Percentiles rank a stretch among this genome's conserved stretches.
phyloP scores from a whole-genome alignment of 2,888 invertebrate genomes.

The Acanthosepion pharaonis region DNA sequence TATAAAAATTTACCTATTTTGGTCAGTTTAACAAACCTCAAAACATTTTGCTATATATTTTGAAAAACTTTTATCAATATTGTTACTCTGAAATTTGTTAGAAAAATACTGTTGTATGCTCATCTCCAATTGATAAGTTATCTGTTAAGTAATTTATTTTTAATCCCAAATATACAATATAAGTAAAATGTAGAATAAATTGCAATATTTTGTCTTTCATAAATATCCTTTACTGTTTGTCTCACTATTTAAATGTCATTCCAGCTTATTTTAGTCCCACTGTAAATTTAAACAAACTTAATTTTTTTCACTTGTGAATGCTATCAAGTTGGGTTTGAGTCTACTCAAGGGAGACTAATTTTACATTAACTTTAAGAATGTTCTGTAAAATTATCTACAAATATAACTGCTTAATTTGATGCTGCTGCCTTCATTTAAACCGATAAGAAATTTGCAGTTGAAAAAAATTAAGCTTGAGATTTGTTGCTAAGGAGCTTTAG shows the following conservation, averaged over 20 bases:
- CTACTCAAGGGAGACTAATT: background rate
- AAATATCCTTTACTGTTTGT: background rate
- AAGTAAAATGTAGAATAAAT: background rate
- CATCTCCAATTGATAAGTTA: background rate
- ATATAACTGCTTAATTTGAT: no score
- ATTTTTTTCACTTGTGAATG: background rate
- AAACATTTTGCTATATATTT: background rate
- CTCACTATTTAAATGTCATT: no score
- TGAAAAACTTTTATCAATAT: slow-evolving; percentile 24
- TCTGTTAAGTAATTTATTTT: background rate
- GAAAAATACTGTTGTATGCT: background rate
- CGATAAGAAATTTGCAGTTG: background rate
- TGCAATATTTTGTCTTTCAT: background rate
- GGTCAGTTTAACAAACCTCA: background rate
- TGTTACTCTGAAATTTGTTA: slow-evolving; percentile 6
- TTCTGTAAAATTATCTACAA: no score
- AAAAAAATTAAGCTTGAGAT: background rate
- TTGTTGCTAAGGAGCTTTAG: background rate
- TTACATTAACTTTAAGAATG: background rate
- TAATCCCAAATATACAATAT: background rate
- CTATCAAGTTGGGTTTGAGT: background rate
- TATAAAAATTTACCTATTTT: background rate
- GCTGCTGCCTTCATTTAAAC: background rate
- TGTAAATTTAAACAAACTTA: no score
- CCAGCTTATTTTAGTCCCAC: no score